Evolutionary conservation across 2,797 vertebrate species (phyloP), one percentile per base, ranked within the genome.

Genomic region (Sphenodon punctatus): DNA sequence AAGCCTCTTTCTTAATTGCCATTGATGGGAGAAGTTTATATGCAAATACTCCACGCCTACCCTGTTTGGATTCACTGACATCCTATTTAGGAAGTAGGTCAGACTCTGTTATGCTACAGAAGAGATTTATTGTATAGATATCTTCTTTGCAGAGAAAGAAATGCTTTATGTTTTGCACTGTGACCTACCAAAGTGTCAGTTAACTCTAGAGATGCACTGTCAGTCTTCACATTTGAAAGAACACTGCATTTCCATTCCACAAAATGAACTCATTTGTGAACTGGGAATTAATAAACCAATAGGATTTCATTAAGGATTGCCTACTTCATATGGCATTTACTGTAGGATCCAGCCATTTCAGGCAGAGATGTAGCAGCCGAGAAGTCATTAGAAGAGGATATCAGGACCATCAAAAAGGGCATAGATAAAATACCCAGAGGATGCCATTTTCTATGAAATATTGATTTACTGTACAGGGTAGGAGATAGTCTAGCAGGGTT

Each of bases 61-160:
- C 85, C 36, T 32, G 6, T 34, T 22, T 87, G 49, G 77, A 63
- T 45, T 48, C 45, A 42, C 32, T 23, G 69, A 27, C 12, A 61
- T 79, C 89, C 78, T 89, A 75, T 81, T 88, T 76, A 87, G 76
- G 75, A 84, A 69, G 61, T 89, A 86, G 84, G 78, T 88, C 65
- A 19, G 32, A 43, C 65, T 87, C 58, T 78, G 43, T 80, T 85
- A 64, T 55, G 58, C 32, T 32, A 42, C 48, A 60, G 14, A 83
- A 65, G 53, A 60, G 39, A 63, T 83, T 75, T 74, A 56, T 84
- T 86, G 81, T 85, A 41, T 78, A 65, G 85, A 87, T 91, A 80
- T 66, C 45, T 49, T 19, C 80, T 87, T 89, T 75, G 41, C 68
- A 46, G 74, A 79, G 70, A 79, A 10, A 83, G 65, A 63, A 88